Evolutionary conservation across 2,113 vertebrate species (phyloP), one percentile per base, ranked within the genome.

Genomic region (Oreochromis tanganicae): DNA sequence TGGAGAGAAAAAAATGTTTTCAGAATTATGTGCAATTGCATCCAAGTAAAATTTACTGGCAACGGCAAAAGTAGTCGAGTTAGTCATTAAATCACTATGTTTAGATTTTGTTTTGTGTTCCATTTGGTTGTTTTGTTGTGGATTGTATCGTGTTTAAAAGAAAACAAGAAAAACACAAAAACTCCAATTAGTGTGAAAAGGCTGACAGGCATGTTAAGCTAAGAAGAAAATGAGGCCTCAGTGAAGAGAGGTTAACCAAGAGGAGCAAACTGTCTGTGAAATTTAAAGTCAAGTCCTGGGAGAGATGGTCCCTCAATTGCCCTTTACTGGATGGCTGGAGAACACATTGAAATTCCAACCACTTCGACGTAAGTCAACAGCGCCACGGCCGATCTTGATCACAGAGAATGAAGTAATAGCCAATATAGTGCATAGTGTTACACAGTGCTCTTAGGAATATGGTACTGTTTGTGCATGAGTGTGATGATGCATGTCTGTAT

Each of bases 301-400:
- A 68, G 89, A 89, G 80, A 85, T 50, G 56, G 85, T 87, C 88
- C 83, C 85, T 87, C 78, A 79, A 56, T 88, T 91, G 89, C 79
- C 93, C 90, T 94, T 92, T 91, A 90, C 73, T 83, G 83, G 82
- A 87, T 81, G 84, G 61, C 86, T 88, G 89, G 83, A 75, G 80
- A 84, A 38, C 84, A 82, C 73, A 89, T 86, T 90, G 36, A 91
- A 83, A 93, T 90, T 91, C 86, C 56, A 84, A 52, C 81, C 83
- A 86, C 85, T 83, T 86, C 10, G 52, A 80, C 73, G 8, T 73
- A 83, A 84, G 86, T 91, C 82, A 93, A 90, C 90, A 91, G 56
- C 56, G 43, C 63, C 46, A 50, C 50, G 34, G 57, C 27, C 24
- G 24, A 21, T 84, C 32, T 80, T 75, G 48, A 81, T 56, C 43